Conservation (phyloP, 2,113 vertebrate genomes). For the Copsychus sechellarum region DNA sequence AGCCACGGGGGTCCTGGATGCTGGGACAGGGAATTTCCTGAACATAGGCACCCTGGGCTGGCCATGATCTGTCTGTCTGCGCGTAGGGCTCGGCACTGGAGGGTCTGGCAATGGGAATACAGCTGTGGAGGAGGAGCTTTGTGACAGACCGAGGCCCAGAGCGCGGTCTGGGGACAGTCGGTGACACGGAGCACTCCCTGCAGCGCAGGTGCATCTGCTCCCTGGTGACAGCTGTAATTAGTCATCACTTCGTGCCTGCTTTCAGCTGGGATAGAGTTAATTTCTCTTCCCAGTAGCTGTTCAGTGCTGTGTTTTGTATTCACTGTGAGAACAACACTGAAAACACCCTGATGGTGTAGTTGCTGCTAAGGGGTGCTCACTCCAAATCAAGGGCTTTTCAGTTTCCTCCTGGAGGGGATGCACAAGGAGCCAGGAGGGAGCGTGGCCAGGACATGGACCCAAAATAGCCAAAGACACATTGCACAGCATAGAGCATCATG, state of each 20-base stretch:
- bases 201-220: neutral
- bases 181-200: rapidly evolving
- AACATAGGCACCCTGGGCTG: neutral
- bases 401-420: neutral
- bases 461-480: neutral
- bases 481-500: neutral
- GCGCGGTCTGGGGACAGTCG: rapidly evolving
- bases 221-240: neutral
- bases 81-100: neutral
- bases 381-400: neutral
- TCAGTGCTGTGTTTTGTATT: neutral
- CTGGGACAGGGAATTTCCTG: neutral
- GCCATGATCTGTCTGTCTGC: rapidly evolving
- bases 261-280: neutral
- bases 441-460: neutral
- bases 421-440: neutral
- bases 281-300: neutral
- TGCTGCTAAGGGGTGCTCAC: neutral
- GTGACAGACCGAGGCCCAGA: rapidly evolving
- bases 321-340: neutral
- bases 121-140: neutral
- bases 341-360: neutral
- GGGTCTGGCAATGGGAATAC: too few relatives aligned
- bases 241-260: neutral
- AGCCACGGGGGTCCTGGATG: neutral